Conservation (phyloP, 2,888 invertebrate genomes). For the Sympetrum striolatum region DNA sequence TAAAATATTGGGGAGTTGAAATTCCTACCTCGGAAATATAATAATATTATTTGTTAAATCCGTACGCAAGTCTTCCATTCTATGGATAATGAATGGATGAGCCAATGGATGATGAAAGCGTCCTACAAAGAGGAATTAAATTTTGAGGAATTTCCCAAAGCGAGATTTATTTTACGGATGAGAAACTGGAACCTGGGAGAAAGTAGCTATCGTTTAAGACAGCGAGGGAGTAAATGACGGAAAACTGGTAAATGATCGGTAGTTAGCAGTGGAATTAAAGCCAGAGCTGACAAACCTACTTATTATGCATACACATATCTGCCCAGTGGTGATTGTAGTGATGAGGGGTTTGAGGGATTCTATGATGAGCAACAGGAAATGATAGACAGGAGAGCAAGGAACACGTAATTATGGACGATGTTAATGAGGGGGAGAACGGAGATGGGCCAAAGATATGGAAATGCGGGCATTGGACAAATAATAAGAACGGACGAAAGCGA, state of each 20-base stretch:
- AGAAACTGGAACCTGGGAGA: not conserved
- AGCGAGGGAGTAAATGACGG: not conserved
- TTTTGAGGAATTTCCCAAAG: not conserved
- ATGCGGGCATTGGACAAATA: not conserved
- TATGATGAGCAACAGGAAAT: not conserved
- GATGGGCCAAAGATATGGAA: not conserved
- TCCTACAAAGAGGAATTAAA: no score
- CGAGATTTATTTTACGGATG: not conserved
- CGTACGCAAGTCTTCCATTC: no score
- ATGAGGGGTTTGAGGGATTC: not conserved
- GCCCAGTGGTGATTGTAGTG: not conserved
- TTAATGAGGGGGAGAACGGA: not conserved
- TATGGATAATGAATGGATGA: no score
- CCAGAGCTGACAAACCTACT: not conserved
- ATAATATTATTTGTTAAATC: no score
- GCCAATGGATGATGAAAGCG: no score
- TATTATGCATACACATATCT: not conserved
- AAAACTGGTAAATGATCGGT: not conserved
- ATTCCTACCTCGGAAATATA: no score
- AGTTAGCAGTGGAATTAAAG: not conserved
- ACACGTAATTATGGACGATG: not conserved
- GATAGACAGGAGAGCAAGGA: not conserved
- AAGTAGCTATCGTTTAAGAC: not conserved
- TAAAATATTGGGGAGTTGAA: no score
- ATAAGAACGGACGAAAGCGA: not conserved